phyloP scores from a whole-genome alignment of 2,797 vertebrate species.

The Gastrophryne carolinensis region DNA sequence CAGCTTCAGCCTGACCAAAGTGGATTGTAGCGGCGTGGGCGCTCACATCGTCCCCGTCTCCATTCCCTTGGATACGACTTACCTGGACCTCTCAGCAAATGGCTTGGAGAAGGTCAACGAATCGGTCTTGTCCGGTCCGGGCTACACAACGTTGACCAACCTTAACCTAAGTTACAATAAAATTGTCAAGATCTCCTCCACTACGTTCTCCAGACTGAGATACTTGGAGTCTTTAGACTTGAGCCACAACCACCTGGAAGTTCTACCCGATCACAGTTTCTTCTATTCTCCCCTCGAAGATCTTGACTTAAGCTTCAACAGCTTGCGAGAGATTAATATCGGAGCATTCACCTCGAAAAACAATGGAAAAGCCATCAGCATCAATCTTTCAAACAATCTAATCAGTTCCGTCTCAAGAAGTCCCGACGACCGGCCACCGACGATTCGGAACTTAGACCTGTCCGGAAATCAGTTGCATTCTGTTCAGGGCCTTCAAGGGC shows the following conservation, averaged over 20 bases:
- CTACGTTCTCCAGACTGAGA: constrained; percentile 85
- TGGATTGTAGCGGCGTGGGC: constrained; percentile 86
- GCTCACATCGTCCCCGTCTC: constrained; percentile 79
- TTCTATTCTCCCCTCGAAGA: constrained; percentile 83
- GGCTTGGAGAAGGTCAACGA: constrained; percentile 80
- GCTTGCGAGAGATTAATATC: constrained; percentile 76
- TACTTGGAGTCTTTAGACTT: constrained; percentile 93
- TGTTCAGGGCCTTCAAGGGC: constrained; percentile 75
- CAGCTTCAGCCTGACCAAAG: constrained; percentile 94
- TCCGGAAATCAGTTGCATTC: constrained; percentile 76
- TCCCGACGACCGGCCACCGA: constrained; percentile 57
- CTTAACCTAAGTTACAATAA: constrained; percentile 89
- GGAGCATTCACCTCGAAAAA: constrained; percentile 77
- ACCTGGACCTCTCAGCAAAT: constrained; percentile 90
- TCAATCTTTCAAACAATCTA: constrained; percentile 88
- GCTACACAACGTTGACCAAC: constrained; percentile 90
- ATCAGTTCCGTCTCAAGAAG: constrained; percentile 67
- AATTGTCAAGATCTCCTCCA: constrained; percentile 77
- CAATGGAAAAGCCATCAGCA: constrained; percentile 76
- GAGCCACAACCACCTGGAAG: constrained; percentile 84
- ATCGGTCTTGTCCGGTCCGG: constrained; percentile 85
- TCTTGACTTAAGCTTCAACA: constrained; percentile 89
- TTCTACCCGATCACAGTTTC: constrained; percentile 77
- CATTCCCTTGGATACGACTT: constrained; percentile 90
- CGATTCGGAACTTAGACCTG: constrained; percentile 86